Evolutionary conservation across 1,140 invertebrate species (phyloP).

Genomic region (Trachelipus rathkii): DNA sequence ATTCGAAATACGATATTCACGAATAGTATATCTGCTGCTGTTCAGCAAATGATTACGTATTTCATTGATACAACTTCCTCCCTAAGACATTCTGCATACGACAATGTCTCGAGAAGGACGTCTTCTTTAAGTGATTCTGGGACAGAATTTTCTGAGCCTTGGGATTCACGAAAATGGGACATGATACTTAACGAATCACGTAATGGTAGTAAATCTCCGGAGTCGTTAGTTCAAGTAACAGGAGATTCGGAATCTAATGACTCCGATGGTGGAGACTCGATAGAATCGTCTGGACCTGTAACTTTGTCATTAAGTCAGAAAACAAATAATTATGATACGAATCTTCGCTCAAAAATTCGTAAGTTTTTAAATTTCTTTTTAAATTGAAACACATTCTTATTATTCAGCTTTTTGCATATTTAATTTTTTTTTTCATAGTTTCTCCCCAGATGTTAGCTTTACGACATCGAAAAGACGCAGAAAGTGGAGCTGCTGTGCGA

Average conservation of each 20-base stretch:
- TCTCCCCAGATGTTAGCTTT: constrained; percentile 66
- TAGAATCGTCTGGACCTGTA: constrained; percentile 25
- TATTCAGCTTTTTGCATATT: neutral
- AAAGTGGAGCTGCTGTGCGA: constrained; percentile 63
- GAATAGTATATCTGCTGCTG: too few species aligned
- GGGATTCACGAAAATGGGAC: constrained; percentile 75
- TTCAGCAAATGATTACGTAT: too few species aligned
- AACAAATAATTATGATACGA: neutral
- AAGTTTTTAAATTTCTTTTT: neutral
- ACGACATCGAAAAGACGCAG: constrained; percentile 50
- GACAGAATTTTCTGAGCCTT: constrained; percentile 77
- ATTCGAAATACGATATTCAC: too few species aligned
- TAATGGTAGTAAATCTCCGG: constrained; percentile 28
- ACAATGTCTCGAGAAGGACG: constrained; percentile 69
- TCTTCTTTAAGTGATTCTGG: constrained; percentile 54
- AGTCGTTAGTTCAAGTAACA: constrained; percentile 41
- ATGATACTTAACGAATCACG: constrained; percentile 57
- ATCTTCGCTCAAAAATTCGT: constrained; percentile 25
- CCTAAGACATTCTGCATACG: constrained; percentile 54
- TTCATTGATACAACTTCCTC: constrained; percentile 45
- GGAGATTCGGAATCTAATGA: constrained; percentile 25
- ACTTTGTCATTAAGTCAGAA: constrained; percentile 23
- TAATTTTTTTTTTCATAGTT: constrained; percentile 55
- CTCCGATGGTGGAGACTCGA: constrained; percentile 40
- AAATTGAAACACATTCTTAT: neutral